Conservation (phyloP, 2,888 invertebrate genomes). For the Cheilosia scutellata region DNA sequence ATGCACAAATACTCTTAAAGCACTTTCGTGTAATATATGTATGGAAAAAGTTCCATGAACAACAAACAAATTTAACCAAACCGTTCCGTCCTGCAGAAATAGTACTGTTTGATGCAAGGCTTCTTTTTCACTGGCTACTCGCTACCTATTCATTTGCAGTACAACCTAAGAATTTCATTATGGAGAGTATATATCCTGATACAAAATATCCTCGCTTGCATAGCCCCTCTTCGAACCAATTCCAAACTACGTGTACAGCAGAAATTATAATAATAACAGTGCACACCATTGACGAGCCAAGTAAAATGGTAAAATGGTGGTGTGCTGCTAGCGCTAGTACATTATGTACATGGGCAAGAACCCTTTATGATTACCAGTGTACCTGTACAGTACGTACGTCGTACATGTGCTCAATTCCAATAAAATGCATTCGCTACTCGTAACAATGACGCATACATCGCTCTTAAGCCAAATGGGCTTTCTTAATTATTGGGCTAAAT, state of each 20-base stretch:
- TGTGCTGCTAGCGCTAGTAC: slow-evolving; percentile 43
- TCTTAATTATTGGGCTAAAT: not conserved
- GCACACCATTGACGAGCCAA: slow-evolving; percentile 32
- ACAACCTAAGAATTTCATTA: slow-evolving; percentile 65
- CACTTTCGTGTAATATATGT: slow-evolving; percentile 28
- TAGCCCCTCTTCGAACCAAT: slow-evolving; percentile 7
- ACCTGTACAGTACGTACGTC: not conserved
- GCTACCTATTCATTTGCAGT: slow-evolving; percentile 52
- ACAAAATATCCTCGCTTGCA: slow-evolving; percentile 40
- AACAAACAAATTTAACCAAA: slow-evolving; percentile 12
- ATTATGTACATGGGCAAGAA: not conserved
- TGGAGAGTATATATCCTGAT: slow-evolving; percentile 60
- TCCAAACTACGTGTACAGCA: slow-evolving; percentile 9
- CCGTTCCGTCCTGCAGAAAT: slow-evolving; percentile 30
- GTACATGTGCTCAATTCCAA: slow-evolving; percentile 41
- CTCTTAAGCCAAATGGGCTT: not conserved
- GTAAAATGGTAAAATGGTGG: slow-evolving; percentile 20
- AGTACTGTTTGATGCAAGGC: slow-evolving; percentile 47
- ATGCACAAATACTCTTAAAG: slow-evolving; percentile 39
- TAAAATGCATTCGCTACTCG: slow-evolving; percentile 56
- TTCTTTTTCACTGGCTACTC: slow-evolving; percentile 63
- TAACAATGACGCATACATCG: slow-evolving; percentile 18
- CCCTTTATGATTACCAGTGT: slow-evolving; percentile 33
- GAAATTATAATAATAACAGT: slow-evolving; percentile 73
- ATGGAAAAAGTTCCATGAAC: slow-evolving; percentile 35